Evolutionary conservation across 1,140 invertebrate genomes (phyloP).

Genomic region (Zaprionus inermis): DNA sequence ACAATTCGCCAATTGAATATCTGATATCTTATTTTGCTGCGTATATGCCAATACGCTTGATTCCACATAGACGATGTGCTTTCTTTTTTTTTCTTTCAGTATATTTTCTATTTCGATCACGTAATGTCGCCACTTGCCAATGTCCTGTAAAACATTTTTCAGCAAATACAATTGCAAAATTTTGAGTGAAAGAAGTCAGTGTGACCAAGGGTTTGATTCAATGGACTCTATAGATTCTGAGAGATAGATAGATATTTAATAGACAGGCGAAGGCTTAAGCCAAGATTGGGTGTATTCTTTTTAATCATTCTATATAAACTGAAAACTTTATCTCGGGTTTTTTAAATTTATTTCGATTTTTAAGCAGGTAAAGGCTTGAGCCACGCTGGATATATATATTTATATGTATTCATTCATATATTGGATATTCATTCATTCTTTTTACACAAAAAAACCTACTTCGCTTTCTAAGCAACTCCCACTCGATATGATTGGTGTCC

Average conservation of each 20-base stretch:
- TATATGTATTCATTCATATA: too few species aligned
- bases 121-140: slow-evolving; percentile 6
- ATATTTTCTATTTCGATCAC: slow-evolving; percentile 6
- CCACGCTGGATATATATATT: too few species aligned
- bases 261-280: neutral
- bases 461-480: too few species aligned
- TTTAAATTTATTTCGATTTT: too few species aligned
- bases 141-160: slow-evolving; percentile 58
- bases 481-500: neutral
- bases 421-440: too few species aligned
- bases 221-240: neutral
- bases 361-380: too few species aligned
- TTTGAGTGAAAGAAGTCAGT: slow-evolving; percentile 15
- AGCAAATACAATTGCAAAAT: slow-evolving; percentile 50
- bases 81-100: neutral
- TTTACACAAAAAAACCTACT: too few species aligned
- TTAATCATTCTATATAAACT: too few species aligned
- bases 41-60: slow-evolving; percentile 51
- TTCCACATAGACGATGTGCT: slow-evolving; percentile 5
- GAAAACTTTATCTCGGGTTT: too few species aligned
- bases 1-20: slow-evolving; percentile 56
- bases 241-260: neutral
- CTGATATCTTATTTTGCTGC: slow-evolving; percentile 55
- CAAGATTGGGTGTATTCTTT: too few species aligned
- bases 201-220: neutral